Percentiles rank a stretch among this genome's conserved stretches.
Conservation (phyloP, 2,797 vertebrate species). For the Sebastes baramenuke region DNA sequence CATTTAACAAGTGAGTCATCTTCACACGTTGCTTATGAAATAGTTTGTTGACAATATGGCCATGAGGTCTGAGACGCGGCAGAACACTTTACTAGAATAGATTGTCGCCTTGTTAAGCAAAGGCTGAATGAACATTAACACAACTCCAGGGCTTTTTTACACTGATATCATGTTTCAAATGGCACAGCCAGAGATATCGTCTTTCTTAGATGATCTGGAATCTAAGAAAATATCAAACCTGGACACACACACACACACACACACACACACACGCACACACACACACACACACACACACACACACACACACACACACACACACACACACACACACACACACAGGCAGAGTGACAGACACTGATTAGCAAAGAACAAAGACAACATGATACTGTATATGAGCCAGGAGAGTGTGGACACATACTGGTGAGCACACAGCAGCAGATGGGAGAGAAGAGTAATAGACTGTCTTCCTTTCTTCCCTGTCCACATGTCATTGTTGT, state of each 20-base stretch:
- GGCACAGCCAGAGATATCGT: background rate
- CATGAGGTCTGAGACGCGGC: background rate
- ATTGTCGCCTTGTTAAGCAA: background rate
- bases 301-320: fast-evolving
- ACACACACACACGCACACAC: fast-evolving
- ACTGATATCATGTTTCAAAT: background rate
- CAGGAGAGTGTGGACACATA: background rate
- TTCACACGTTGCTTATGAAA: background rate
- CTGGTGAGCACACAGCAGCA: background rate
- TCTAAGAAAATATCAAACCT: background rate
- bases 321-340: background rate
- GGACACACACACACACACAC: background rate
- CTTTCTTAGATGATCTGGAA: background rate
- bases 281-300: background rate
- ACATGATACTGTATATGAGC: conserved; percentile 5
- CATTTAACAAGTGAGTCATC: conserved; percentile 4
- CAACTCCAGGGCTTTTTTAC: background rate
- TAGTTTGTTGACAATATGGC: background rate
- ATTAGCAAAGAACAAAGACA: conserved; percentile 24
- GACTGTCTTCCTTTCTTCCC: background rate
- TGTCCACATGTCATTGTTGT: conserved; percentile 6
- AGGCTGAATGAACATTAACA: background rate
- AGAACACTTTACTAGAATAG: background rate
- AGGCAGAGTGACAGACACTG: conserved; percentile 13
- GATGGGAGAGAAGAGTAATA: background rate